Conservation (phyloP, 2,797 vertebrate species). For the Melanotaenia maccullochi region DNA sequence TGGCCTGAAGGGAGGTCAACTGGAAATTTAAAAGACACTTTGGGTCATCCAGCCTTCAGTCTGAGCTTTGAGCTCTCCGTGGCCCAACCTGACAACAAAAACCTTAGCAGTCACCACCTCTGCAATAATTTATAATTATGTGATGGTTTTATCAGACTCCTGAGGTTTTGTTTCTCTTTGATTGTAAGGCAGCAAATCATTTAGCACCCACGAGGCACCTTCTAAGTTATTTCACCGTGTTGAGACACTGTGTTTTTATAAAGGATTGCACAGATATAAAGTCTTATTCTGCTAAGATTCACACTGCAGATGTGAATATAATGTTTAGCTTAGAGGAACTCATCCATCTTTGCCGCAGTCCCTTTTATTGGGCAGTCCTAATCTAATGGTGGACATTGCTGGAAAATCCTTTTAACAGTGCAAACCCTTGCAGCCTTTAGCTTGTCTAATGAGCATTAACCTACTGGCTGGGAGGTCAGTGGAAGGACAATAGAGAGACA, state of each 20-base stretch:
- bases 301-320: conserved; percentile 43
- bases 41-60: conserved; percentile 56
- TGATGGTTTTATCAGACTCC: conserved; percentile 29
- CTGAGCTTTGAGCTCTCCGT: conserved; percentile 32
- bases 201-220: neutral
- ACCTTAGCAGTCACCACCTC: conserved; percentile 31
- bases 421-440: conserved; percentile 45
- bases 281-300: conserved; percentile 34
- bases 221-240: conserved; percentile 2
- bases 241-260: conserved; percentile 17
- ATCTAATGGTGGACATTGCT: conserved; percentile 48
- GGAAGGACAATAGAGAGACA: conserved; percentile 63
- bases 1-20: conserved; percentile 70
- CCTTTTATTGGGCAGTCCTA: conserved; percentile 33
- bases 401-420: conserved; percentile 65
- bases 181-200: conserved; percentile 17
- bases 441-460: conserved; percentile 74
- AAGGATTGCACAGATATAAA: conserved; percentile 27
- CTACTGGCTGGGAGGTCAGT: conserved; percentile 65
- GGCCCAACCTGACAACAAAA: conserved; percentile 49
- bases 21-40: conserved; percentile 54
- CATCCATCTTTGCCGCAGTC: conserved; percentile 10
- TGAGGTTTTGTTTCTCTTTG: conserved; percentile 13
- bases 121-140: conserved; percentile 42
- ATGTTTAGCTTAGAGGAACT: conserved; percentile 35